phyloP scores from a whole-genome alignment of 2,888 invertebrate species.

The Nymphalis urticae region DNA sequence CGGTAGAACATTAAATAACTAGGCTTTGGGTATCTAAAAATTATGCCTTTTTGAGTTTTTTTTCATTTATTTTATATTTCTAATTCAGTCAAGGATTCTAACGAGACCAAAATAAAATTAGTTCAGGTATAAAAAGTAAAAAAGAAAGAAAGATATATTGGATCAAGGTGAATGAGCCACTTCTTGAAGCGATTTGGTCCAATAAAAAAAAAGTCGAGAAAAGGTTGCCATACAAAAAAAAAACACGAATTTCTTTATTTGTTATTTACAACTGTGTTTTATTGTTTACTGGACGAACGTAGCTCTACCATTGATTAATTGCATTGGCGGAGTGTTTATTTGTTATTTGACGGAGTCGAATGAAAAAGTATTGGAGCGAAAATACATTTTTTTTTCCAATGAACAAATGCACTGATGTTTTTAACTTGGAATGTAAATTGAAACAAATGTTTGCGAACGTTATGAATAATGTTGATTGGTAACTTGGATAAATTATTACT shows the following conservation, averaged over 20 bases:
- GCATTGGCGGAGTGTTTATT: slow-evolving; percentile 43
- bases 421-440: slow-evolving; percentile 24
- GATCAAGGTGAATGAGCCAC: not conserved
- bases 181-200: not conserved
- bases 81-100: no score
- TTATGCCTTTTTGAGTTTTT: no score
- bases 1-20: no score
- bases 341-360: slow-evolving; percentile 38
- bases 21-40: no score
- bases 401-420: slow-evolving; percentile 26
- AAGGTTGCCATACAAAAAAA: not conserved
- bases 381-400: slow-evolving; percentile 25
- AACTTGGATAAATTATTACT: slow-evolving; percentile 3
- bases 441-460: slow-evolving; percentile 26
- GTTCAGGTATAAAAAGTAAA: no score
- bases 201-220: not conserved
- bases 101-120: no score
- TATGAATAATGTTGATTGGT: slow-evolving; percentile 17
- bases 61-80: no score
- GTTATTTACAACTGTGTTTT: slow-evolving; percentile 26
- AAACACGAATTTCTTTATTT: slow-evolving; percentile 27
- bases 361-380: slow-evolving; percentile 36
- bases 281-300: slow-evolving; percentile 33
- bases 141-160: not conserved
- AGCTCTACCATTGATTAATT: slow-evolving; percentile 44